Evolutionary conservation across 2,113 vertebrate species (phyloP).

Genomic region (Dromaius novaehollandiae): DNA sequence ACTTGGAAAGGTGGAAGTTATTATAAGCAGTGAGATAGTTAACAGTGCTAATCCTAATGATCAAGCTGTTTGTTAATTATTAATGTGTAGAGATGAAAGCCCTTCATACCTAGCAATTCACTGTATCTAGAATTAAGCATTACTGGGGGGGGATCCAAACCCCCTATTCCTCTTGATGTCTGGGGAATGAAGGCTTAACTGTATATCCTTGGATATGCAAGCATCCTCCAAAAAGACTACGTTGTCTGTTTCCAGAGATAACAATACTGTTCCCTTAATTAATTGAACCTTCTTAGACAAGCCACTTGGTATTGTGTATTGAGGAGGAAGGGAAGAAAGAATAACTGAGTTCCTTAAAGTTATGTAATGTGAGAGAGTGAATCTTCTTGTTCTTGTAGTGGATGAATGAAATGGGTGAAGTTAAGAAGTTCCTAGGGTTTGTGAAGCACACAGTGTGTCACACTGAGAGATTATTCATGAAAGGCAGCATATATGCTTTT

Average conservation of each 20-base stretch:
- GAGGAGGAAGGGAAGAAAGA: not conserved
- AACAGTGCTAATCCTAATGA: not conserved
- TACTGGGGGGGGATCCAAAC: not conserved
- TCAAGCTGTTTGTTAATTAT: not conserved
- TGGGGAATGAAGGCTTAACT: not conserved
- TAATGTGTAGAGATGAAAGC: not conserved
- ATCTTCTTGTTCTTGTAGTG: not conserved
- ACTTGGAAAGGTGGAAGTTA: not conserved
- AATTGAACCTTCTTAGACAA: not conserved
- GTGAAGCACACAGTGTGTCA: not conserved
- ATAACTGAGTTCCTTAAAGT: not conserved
- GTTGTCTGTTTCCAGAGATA: not conserved
- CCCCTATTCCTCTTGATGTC: not conserved
- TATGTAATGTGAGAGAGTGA: not conserved
- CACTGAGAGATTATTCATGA: not conserved
- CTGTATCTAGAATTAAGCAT: not conserved
- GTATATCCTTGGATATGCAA: not conserved
- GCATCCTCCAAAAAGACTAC: not conserved
- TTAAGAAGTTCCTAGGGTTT: not conserved
- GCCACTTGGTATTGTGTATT: not conserved
- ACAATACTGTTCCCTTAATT: not conserved
- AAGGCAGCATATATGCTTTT: not conserved
- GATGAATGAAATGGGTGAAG: not conserved
- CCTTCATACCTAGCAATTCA: not conserved
- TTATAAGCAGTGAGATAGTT: not conserved